Percentiles rank a stretch among this genome's conserved stretches.
Evolutionary conservation across 2,888 invertebrate species (phyloP).

Genomic region (Dioctria rufipes): DNA sequence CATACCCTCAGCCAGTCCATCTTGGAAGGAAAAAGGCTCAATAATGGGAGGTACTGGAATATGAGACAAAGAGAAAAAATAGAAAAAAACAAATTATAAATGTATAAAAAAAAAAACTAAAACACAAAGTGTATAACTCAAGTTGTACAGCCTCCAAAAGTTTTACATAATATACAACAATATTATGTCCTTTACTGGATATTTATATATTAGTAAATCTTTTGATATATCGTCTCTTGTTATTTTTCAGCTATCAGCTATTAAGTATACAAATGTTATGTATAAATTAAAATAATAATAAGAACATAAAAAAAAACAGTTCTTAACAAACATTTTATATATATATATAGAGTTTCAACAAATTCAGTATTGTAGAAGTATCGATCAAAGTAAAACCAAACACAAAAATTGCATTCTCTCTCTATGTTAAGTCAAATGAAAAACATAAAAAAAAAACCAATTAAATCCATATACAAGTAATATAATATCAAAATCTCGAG

Average conservation of each 20-base stretch:
- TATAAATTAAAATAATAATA: background rate
- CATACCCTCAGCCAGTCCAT: slow-evolving; percentile 86
- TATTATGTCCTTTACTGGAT: slow-evolving; percentile 16
- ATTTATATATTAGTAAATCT: background rate
- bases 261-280: background rate
- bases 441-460: slow-evolving; percentile 1
- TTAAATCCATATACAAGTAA: slow-evolving; percentile 40
- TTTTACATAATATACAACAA: slow-evolving; percentile 53
- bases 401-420: slow-evolving; percentile 45
- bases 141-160: slow-evolving; percentile 35
- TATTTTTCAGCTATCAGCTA: slow-evolving; percentile 17
- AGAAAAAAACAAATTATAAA: slow-evolving; percentile 56
- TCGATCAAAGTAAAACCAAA: slow-evolving; percentile 40
- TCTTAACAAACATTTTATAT: slow-evolving; percentile 43
- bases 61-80: slow-evolving; percentile 61
- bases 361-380: slow-evolving; percentile 42
- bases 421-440: background rate
- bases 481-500: slow-evolving; percentile 22
- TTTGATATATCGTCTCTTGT: slow-evolving; percentile 18
- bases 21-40: slow-evolving; percentile 88
- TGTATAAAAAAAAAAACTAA: slow-evolving; percentile 35
- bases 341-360: slow-evolving; percentile 40
- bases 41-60: slow-evolving; percentile 87
- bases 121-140: slow-evolving; percentile 1
- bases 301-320: background rate